Conservation (phyloP, 1,140 invertebrate genomes). For the Pachypsylla venusta region DNA sequence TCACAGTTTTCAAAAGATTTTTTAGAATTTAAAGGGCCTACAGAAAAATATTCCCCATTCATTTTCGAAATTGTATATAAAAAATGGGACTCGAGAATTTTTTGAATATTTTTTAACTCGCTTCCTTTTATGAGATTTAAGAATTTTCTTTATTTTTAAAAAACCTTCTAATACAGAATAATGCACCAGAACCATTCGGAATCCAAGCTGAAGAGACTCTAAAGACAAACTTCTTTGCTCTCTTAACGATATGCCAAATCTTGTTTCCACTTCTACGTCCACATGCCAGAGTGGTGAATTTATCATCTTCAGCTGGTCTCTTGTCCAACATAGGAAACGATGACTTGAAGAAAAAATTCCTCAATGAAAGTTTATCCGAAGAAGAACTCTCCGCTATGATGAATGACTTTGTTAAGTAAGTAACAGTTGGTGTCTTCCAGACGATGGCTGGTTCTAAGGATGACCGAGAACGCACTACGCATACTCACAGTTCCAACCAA, state of each 20-base stretch:
- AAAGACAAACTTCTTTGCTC: slow-evolving; percentile 49
- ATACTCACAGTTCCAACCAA: too few species aligned
- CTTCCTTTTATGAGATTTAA: too few species aligned
- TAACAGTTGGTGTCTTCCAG: too few species aligned
- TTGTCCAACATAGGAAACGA: slow-evolving; percentile 39
- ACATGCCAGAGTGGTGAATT: slow-evolving; percentile 53
- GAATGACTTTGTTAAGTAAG: slow-evolving; percentile 46
- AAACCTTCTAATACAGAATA: neutral
- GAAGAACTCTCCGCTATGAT: slow-evolving; percentile 41
- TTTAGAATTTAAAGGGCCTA: too few species aligned
- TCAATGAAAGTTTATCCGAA: slow-evolving; percentile 37
- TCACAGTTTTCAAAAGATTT: too few species aligned
- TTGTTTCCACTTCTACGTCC: slow-evolving; percentile 50
- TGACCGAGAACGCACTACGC: too few species aligned
- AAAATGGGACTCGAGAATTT: too few species aligned
- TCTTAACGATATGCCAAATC: slow-evolving; percentile 42
- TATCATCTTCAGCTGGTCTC: slow-evolving; percentile 52
- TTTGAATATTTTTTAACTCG: too few species aligned
- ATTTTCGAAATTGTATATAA: too few species aligned
- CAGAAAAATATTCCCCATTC: too few species aligned
- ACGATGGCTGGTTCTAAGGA: too few species aligned
- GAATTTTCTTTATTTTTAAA: too few species aligned
- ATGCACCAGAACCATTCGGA: slow-evolving; percentile 41
- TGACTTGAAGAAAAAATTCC: slow-evolving; percentile 36
- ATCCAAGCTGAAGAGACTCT: slow-evolving; percentile 55